Evolutionary conservation across 2,797 vertebrate species (phyloP), one percentile per base, ranked within the genome.

Genomic region (Ctenopoma kingsleyae): DNA sequence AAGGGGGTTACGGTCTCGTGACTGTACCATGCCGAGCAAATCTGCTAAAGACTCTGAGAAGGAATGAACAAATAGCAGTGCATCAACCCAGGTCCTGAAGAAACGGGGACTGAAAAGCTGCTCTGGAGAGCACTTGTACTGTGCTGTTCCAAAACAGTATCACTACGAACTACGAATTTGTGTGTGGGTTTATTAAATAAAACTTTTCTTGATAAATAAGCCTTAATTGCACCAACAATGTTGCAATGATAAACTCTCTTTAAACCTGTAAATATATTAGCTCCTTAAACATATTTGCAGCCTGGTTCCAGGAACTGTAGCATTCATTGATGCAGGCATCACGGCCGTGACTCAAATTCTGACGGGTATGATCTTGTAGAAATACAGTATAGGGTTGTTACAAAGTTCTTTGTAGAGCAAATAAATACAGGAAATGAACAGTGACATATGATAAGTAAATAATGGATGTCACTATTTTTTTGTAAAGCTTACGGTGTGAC

Each of bases 1-100:
- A 55, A 32, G 5, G 3, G 8, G 3, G 58, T 73, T 62, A 19
- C 5, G 44, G 51, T 90, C 87, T 71, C 55, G 44, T 91, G 89
- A 91, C 82, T 48, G 30, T 35, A 23, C 13, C 40, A 6, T 7
- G 6, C 12, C 3, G 38, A 61, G 25, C 27, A 78, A 84, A 82
- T 71, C 67, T 67, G 68, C 78, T 58, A 60, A 30, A 80, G 74
- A 69, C 75, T 25, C n/a, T 11, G 0, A 20, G 44, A 46, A 54
- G 58, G 71, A 73, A 63, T 67, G 32, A 65, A 54, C 53, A 25
- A 51, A 64, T 23, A n/a, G 23, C 22, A 53, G 32, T 0, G 2
- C 19, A 41, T 52, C 63, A 49, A 48, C 32, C 40, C 0, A 3
- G 16, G 19, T 30, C 60, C 15, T 23, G 3, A 49, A 30, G 36